Base-by-base conservation (phyloP, 2,113 vertebrate species). In the Ceratotherium simum region DNA sequence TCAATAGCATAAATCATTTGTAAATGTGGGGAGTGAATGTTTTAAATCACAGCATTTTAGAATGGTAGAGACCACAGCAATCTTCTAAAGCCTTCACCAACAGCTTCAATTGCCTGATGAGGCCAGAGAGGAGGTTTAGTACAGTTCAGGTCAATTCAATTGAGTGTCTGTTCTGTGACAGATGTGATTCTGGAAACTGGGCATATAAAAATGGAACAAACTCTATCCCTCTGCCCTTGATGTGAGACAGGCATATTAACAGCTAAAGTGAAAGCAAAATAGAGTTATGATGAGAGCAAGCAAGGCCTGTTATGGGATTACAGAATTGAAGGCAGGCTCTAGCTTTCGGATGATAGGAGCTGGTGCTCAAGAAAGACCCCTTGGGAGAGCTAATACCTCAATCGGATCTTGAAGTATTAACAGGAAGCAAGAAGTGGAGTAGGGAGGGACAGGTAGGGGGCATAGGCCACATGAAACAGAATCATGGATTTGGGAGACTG, bases 191-290 rank as follows among this genome's bases (percentile, higher is more conserved):
- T 78, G 64, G 46, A 90, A 62, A 58, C 4, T 79, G 25, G 51
- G 23, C 16, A 13, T 70, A 13, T 48, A 14, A 56, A 58, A 48
- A 29, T 83, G 29, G 72, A 33, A 78, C 13, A 48, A 89, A 21
- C 16, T 5, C 33, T 51, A 0, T 84, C 8, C 48, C 31, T 39
- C 31, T 39, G 8, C 56, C 31, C 31, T 80, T 70, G 62, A 84
- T 39, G 21, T 48, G 48, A 90, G 27, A 84, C 42, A 97, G 64
- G 10, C 14, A 79, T 29, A 39, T 72, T 78, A 70, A 86, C 17
- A 46, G 51, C 70, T 87, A 67, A 60, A 75, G 31, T 31, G 48
- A 92, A 88, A 83, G 83, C 42, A 88, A 87, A 91, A 82, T 82
- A n/a, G 36, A 42, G 46, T 92, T 72, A 36, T 33, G 62, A 76